Conservation (phyloP, 1,140 invertebrate species). For the Bombus breviceps region DNA sequence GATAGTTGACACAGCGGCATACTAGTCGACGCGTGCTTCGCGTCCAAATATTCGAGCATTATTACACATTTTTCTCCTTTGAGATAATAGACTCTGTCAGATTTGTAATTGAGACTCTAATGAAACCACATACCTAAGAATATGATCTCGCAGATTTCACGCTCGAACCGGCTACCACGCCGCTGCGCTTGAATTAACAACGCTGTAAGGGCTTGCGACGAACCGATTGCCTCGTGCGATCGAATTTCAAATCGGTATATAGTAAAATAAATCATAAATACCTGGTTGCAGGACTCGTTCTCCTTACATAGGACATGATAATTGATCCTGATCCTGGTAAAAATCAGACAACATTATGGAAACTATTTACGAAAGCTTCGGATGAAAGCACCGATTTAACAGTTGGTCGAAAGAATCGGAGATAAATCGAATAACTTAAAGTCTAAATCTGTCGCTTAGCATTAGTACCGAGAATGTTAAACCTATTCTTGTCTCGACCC, state of each 20-base stretch:
- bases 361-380: too few relatives aligned
- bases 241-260: background rate
- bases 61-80: conserved; percentile 47
- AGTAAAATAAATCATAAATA: background rate
- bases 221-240: background rate
- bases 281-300: too few relatives aligned
- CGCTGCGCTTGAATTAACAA: background rate
- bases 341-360: too few relatives aligned
- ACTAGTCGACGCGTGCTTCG: background rate
- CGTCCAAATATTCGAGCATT: conserved; percentile 53
- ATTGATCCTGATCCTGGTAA: too few relatives aligned
- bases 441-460: background rate
- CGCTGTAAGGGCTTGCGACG: too few relatives aligned
- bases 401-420: too few relatives aligned
- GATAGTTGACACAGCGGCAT: background rate
- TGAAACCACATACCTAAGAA: background rate
- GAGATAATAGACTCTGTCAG: conserved; percentile 18
- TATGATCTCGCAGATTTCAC: conserved; percentile 4
- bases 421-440: background rate
- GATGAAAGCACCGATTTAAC: too few relatives aligned
- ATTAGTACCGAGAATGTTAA: background rate
- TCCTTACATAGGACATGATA: too few relatives aligned
- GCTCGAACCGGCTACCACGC: background rate
- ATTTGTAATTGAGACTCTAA: conserved; percentile 20
- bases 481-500: too few relatives aligned